A percentile compares a stretch with the other conserved stretches of the same genome.
These are phyloP conservation scores for Bos taurus DNA, from an alignment of 2,113 vertebrate genomes.

Conservation along the genomic window DNA sequence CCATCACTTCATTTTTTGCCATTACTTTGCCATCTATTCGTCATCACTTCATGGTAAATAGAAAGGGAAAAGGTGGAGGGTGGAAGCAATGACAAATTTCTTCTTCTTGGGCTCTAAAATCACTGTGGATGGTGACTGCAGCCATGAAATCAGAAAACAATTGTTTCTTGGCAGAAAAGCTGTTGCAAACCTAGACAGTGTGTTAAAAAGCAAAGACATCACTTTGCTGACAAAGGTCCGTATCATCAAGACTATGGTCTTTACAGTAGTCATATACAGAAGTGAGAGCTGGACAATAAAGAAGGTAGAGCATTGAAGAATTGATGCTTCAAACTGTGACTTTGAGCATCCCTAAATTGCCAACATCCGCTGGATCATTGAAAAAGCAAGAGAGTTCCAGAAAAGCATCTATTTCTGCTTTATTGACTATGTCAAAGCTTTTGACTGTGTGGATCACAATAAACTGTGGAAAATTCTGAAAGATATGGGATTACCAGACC, in stretches of 20 bases:
- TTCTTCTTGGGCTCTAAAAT: neutral
- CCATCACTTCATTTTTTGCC: neutral
- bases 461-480: too few species aligned
- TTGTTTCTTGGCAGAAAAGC: neutral
- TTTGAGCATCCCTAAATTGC: neutral
- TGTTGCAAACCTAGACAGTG: neutral
- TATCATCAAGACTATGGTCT: neutral
- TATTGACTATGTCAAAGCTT: too few species aligned
- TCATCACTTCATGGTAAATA: neutral
- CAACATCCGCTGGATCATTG: too few species aligned
- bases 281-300: neutral
- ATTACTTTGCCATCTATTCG: rapidly evolving
- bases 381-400: too few species aligned
- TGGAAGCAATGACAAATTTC: neutral
- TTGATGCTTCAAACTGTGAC: neutral
- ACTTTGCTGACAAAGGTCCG: neutral
- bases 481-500: too few species aligned
- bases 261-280: neutral
- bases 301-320: neutral
- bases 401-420: too few species aligned
- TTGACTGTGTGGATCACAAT: too few species aligned
- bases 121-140: neutral
- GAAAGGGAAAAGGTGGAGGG: neutral
- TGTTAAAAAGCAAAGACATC: neutral
- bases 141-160: neutral